Conservation (phyloP, 2,888 invertebrate species). For the Drosophila pseudotakahashii region DNA sequence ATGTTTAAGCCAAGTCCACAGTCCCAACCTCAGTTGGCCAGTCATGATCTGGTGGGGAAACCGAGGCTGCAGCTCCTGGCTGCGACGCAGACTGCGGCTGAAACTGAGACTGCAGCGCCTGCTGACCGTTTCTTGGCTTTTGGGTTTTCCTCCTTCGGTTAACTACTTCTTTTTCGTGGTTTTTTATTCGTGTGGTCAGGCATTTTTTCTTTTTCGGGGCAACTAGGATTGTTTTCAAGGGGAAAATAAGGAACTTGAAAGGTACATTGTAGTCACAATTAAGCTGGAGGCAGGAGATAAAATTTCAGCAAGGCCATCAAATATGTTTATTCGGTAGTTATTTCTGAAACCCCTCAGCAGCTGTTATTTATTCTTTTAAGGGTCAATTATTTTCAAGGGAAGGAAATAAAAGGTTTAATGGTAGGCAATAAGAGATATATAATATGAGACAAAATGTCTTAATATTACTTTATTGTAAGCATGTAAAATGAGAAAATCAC, state of each 20-base stretch:
- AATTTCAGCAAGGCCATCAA: conserved; percentile 5
- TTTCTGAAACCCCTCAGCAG: neutral
- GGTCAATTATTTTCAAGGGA: neutral
- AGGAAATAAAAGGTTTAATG: neutral
- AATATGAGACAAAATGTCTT: too few relatives aligned
- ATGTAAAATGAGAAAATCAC: too few relatives aligned
- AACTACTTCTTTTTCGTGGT: conserved; percentile 31
- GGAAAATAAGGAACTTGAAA: conserved; percentile 28
- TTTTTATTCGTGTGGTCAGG: conserved; percentile 21
- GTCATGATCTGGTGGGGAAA: conserved; percentile 70
- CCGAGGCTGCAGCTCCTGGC: conserved; percentile 59
- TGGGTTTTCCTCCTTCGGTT: conserved; percentile 37
- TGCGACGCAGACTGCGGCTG: conserved; percentile 47
- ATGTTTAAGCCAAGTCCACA: conserved; percentile 58
- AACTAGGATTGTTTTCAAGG: conserved; percentile 44
- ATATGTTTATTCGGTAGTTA: conserved; percentile 1
- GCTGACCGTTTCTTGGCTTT: conserved; percentile 65
- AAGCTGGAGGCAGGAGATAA: neutral
- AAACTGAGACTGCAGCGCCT: conserved; percentile 26
- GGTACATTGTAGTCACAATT: conserved; percentile 26
- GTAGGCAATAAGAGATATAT: too few relatives aligned
- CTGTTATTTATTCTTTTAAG: neutral
- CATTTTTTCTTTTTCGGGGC: conserved; percentile 28
- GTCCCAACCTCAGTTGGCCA: conserved; percentile 62
- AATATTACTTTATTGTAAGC: too few relatives aligned